Evolutionary conservation across 2,888 invertebrate species (phyloP).

Genomic region (Dryobotodes eremita): DNA sequence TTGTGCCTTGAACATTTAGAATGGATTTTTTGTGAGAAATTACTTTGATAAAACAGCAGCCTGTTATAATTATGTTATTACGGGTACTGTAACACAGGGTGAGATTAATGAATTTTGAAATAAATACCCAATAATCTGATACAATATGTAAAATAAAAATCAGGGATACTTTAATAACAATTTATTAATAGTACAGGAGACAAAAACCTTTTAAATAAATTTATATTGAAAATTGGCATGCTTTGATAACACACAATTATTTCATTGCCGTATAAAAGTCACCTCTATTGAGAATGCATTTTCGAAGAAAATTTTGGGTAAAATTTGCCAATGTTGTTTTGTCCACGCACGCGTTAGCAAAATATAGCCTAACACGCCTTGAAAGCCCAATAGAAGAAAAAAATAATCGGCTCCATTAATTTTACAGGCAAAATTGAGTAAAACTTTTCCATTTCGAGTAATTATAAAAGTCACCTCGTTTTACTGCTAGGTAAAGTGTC

Average conservation of each 20-base stretch:
- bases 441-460: background rate
- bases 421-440: background rate
- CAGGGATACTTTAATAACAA: background rate
- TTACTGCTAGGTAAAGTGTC: slow-evolving; percentile 7
- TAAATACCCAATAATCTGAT: background rate
- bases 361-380: background rate
- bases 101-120: background rate
- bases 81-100: background rate
- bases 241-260: background rate
- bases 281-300: background rate
- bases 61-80: background rate
- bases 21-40: slow-evolving; percentile 12
- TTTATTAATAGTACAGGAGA: background rate
- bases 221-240: background rate
- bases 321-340: background rate
- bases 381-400: background rate
- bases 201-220: background rate
- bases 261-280: background rate
- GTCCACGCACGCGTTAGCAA: background rate
- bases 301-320: background rate
- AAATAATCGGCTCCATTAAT: background rate
- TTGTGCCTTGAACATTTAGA: slow-evolving; percentile 22
- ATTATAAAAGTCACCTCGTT: background rate
- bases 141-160: background rate
- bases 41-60: background rate